A percentile compares a stretch with the other conserved stretches of the same genome.
Evolutionary conservation across 2,113 vertebrate genomes (phyloP).

Genomic region (human): GRCh38 chr6:152553001-152553500

Average conservation of each 20-base stretch:
- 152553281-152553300: not conserved
- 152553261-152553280: not conserved
- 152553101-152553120: not conserved
- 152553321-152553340: not conserved
- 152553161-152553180: not conserved
- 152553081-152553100: not conserved
- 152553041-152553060: not conserved
- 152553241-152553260: not conserved
- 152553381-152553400: not conserved
- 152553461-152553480: not conserved
- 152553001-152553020: not conserved
- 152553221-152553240: not conserved
- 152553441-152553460: not conserved
- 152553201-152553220: rapidly evolving
- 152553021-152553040: not conserved
- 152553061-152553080: not conserved
- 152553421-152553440: not conserved
- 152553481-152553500: not conserved
- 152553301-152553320: not conserved
- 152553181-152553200: not conserved
- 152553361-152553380: not conserved
- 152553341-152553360: not conserved
- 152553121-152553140: not conserved
- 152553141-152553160: not conserved
- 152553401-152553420: not conserved